phyloP scores from a whole-genome alignment of 2,113 vertebrate genomes.

The Ciconia stormi region DNA sequence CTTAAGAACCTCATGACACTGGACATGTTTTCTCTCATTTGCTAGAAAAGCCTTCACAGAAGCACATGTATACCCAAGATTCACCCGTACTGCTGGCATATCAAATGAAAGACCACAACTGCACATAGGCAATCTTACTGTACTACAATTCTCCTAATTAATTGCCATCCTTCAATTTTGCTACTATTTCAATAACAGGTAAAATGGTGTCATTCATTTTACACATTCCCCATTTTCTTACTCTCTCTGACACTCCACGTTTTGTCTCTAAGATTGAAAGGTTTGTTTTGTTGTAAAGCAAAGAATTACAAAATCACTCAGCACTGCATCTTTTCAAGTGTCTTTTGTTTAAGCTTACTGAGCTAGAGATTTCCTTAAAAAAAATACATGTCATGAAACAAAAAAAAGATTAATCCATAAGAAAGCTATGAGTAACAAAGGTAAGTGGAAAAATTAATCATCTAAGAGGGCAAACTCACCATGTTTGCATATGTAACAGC shows the following conservation, averaged over 20 bases:
- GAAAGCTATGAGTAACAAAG: neutral
- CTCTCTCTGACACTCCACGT: neutral
- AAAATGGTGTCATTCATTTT: neutral
- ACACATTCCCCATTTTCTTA: neutral
- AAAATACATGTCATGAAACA: neutral
- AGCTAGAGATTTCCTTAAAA: neutral
- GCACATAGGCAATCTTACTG: fast-evolving
- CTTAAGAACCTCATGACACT: neutral
- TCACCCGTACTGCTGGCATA: neutral
- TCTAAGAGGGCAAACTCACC: neutral
- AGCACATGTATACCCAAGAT: neutral
- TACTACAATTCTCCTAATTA: neutral
- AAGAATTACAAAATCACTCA: neutral
- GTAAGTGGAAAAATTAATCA: neutral
- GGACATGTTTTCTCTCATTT: neutral
- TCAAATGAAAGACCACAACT: neutral
- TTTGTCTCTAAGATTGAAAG: neutral
- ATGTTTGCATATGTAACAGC: neutral
- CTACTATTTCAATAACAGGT: neutral
- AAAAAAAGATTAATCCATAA: neutral
- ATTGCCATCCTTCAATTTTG: neutral
- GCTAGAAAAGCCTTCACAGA: neutral
- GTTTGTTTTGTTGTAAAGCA: neutral
- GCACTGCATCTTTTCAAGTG: neutral
- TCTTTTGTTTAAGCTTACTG: slow-evolving; percentile 15